Base-by-base conservation (phyloP, 1,140 invertebrate species). In the Pseudachorutes palmiensis region DNA sequence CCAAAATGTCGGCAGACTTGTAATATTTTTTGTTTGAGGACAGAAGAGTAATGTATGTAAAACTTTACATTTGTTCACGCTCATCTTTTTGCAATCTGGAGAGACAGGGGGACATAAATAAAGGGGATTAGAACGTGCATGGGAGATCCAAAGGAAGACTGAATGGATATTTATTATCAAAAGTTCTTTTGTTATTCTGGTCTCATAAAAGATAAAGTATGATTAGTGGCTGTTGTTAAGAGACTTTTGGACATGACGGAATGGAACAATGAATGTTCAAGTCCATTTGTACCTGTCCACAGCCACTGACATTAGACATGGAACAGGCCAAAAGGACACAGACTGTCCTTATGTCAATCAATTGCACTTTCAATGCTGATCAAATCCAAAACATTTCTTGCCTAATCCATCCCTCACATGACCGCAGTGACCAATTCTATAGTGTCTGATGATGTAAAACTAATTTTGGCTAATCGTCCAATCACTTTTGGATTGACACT, bases 121-220 rank as follows among this genome's bases (percentile, higher is more conserved):
- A 45, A 19, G 9, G 36, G 36, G 36, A 45, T 45, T 45, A 45
- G 36, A 45, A 45, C n/a, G n/a, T n/a, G n/a, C n/a, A n/a, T n/a
- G 36, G 36, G 36, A 45, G 36, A 45, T 45, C 9, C 19, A 12
- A 19, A 19, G 36, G 19, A 45, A 12, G 19, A 45, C 9, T 9
- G 19, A 45, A 45, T 45, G 36, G 36, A 45, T 45, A 45, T 45
- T 45, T 45, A 45, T 45, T 9, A 45, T 45, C 36, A 45, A 45
- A 45, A 45, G 9, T 45, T 45, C 36, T 45, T 45, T 45, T n/a
- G n/a, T 9, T 45, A 45, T 45, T 45, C 36, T 45, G 9, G 9
- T 45, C 36, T 45, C 36, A 45, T 45, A 45, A 45, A 45, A 45
- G 36, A 45, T 45, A 45, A 45, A 45, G 36, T 45, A 45, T 45